phyloP scores from a whole-genome alignment of 2,888 invertebrate genomes.

The Sceliomorpha sp. region DNA sequence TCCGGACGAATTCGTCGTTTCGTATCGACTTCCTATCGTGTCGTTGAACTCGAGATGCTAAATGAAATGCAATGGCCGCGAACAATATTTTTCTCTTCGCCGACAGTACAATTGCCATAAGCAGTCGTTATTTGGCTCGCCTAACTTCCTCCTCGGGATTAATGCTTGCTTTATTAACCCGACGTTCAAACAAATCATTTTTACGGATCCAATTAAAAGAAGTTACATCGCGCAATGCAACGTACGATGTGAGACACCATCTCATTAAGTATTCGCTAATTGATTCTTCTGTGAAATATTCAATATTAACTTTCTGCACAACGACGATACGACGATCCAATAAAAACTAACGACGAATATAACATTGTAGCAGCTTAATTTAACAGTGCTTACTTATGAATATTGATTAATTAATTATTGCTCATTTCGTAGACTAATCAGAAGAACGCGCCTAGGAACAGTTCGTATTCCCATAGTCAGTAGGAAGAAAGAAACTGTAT shows the following conservation, averaged over 20 bases:
- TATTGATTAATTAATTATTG: too few species aligned
- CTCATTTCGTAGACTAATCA: too few species aligned
- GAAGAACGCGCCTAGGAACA: too few species aligned
- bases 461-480: too few species aligned
- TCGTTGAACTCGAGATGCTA: constrained; percentile 51
- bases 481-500: too few species aligned
- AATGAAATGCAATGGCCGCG: constrained; percentile 54
- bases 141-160: constrained; percentile 55
- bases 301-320: constrained; percentile 42
- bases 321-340: constrained; percentile 36
- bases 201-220: constrained; percentile 53
- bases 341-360: neutral
- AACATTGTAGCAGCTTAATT: too few species aligned
- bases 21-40: constrained; percentile 34
- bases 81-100: constrained; percentile 55
- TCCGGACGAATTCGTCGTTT: too few species aligned
- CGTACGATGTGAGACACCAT: constrained; percentile 33
- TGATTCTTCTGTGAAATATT: constrained; percentile 38
- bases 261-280: constrained; percentile 50
- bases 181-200: constrained; percentile 56
- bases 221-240: constrained; percentile 44
- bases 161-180: constrained; percentile 54
- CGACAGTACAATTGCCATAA: constrained; percentile 55
- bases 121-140: constrained; percentile 51
- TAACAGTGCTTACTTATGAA: too few species aligned